Evolutionary conservation across 2,113 vertebrate species (phyloP).

Genomic region (Eolophus roseicapilla): DNA sequence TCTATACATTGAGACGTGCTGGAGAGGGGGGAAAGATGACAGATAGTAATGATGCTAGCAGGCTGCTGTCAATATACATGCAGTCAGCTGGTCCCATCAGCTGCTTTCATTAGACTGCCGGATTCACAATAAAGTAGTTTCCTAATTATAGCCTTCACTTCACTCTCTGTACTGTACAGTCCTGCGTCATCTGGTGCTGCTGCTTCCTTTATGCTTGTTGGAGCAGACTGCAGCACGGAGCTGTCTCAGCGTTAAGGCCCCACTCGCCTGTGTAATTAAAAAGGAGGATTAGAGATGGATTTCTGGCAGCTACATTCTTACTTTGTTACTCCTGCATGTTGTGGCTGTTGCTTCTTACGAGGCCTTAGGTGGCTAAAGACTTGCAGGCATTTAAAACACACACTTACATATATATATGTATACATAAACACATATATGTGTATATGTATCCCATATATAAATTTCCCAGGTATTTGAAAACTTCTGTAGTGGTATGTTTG

Average conservation of each 20-base stretch:
- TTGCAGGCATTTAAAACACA: not conserved
- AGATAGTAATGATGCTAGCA: not conserved
- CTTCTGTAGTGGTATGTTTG: not conserved
- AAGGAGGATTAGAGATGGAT: conserved; percentile 16
- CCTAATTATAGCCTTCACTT: conserved; percentile 23
- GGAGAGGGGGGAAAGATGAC: not conserved
- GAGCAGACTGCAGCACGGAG: not conserved
- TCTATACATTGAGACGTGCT: not conserved
- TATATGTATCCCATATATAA: not conserved
- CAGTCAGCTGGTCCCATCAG: conserved; percentile 32
- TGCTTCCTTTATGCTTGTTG: not conserved
- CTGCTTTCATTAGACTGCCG: not conserved
- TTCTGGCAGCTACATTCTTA: not conserved
- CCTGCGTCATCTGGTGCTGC: not conserved
- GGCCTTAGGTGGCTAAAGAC: not conserved
- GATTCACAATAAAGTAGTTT: conserved; percentile 20
- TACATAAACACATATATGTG: accelerated
- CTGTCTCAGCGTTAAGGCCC: not conserved
- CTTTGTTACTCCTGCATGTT: not conserved
- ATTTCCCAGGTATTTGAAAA: not conserved
- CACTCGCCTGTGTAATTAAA: not conserved
- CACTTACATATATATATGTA: too few species aligned
- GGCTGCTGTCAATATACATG: not conserved
- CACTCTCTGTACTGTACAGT: not conserved
- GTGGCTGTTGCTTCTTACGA: not conserved